phyloP scores from a whole-genome alignment of 2,797 vertebrate genomes.

The Thunnus albacares region DNA sequence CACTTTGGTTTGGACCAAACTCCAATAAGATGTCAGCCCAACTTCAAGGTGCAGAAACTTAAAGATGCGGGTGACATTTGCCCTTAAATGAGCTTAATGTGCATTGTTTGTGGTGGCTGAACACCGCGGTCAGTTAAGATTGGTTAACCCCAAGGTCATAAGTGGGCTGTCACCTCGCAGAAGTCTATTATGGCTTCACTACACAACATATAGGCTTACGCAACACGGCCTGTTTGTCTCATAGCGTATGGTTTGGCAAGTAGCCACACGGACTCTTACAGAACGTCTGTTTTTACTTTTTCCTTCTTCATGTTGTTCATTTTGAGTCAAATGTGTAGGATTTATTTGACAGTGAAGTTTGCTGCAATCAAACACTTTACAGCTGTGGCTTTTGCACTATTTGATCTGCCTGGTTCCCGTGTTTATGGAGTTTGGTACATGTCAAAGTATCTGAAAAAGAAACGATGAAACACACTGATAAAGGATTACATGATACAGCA shows the following conservation, averaged over 20 bases:
- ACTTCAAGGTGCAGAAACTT: constrained; percentile 47
- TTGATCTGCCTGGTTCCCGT: neutral
- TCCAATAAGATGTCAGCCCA: constrained; percentile 30
- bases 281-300: constrained; percentile 4
- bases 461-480: neutral
- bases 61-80: constrained; percentile 9
- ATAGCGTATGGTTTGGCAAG: neutral
- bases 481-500: neutral
- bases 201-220: constrained; percentile 38
- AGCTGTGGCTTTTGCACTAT: neutral
- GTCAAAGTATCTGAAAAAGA: neutral
- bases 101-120: constrained; percentile 61
- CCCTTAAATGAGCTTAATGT: constrained; percentile 55
- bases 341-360: neutral
- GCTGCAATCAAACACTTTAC: neutral
- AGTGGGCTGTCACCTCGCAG: constrained; percentile 71
- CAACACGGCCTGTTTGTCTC: constrained; percentile 35
- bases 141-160: constrained; percentile 70
- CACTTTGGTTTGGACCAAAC: constrained; percentile 17
- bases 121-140: constrained; percentile 50
- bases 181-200: constrained; percentile 16
- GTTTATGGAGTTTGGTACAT: constrained; percentile 1
- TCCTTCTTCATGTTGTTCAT: neutral
- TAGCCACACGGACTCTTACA: constrained; percentile 9
- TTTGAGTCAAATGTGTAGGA: neutral